Conservation (phyloP, 1,140 invertebrate species). For the Nasonia giraulti region DNA sequence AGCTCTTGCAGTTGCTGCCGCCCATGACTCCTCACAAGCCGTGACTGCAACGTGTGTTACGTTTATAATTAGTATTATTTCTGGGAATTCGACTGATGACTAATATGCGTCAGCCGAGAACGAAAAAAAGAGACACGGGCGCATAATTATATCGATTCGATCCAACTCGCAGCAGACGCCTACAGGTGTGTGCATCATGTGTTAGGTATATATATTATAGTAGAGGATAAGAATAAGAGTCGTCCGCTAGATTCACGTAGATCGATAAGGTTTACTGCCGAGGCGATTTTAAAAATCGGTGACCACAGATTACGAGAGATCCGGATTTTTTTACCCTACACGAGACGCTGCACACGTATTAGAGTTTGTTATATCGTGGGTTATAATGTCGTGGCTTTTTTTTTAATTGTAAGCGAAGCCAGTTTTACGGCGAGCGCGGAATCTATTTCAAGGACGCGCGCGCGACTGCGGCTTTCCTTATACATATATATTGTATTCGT, state of each 20-base stretch:
- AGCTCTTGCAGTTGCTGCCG: conserved; percentile 59
- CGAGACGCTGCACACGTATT: background rate
- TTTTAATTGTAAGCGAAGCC: background rate
- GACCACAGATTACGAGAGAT: background rate
- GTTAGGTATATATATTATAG: background rate
- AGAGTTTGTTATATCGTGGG: background rate
- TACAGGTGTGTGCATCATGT: no score
- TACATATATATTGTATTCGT: no score
- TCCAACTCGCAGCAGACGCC: no score
- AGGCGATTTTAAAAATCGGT: background rate
- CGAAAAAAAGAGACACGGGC: no score
- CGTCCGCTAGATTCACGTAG: conserved; percentile 14
- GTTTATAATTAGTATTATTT: background rate
- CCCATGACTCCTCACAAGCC: conserved; percentile 49
- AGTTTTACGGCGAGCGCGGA: conserved; percentile 10
- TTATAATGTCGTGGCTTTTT: background rate
- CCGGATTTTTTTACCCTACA: background rate
- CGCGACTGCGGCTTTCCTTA: background rate
- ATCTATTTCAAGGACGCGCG: conserved; percentile 49
- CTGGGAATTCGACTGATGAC: no score
- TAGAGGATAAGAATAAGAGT: background rate
- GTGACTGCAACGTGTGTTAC: background rate
- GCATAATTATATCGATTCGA: no score
- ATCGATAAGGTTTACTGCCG: background rate
- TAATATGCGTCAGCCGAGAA: no score